These are phyloP conservation scores for Ichneumoninae sp. DNA, from an alignment of 2,888 invertebrate species.

Conservation along the genomic window DNA sequence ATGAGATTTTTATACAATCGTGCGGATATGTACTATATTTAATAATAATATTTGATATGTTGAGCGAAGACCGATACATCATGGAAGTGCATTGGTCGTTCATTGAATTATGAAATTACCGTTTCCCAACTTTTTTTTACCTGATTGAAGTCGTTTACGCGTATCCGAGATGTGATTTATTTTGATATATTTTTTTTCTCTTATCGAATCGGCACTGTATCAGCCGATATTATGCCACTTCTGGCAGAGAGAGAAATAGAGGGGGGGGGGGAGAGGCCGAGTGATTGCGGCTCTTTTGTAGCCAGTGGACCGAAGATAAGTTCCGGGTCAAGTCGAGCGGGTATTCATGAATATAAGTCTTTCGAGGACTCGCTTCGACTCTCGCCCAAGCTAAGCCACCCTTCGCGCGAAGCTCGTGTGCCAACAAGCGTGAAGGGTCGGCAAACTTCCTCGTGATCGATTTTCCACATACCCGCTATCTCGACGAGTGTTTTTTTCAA, in stretches of 20 bases:
- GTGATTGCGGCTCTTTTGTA: constrained; percentile 46
- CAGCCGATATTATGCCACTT: constrained; percentile 18
- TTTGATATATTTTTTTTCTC: not conserved
- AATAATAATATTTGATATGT: too few species aligned
- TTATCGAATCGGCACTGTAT: not conserved
- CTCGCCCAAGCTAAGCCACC: not conserved
- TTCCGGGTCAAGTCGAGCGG: constrained; percentile 47
- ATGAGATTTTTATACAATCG: not conserved
- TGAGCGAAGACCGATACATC: too few species aligned
- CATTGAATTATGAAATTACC: not conserved
- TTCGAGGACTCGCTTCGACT: constrained; percentile 1
- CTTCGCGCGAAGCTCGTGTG: constrained; percentile 15
- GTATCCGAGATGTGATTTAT: not conserved
- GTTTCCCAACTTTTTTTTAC: not conserved
- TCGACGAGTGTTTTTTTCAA: not conserved
- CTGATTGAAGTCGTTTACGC: not conserved
- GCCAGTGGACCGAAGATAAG: constrained; percentile 50
- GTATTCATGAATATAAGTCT: constrained; percentile 51
- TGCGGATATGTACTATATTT: too few species aligned
- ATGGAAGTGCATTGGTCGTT: too few species aligned
- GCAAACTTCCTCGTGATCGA: constrained; percentile 33
- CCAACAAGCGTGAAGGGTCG: constrained; percentile 17
- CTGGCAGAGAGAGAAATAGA: constrained; percentile 33
- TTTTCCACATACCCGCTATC: constrained; percentile 3
- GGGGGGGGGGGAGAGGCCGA: constrained; percentile 1